phyloP scores from a whole-genome alignment of 1,140 invertebrate genomes.

The Teleopsis dalmanni region DNA sequence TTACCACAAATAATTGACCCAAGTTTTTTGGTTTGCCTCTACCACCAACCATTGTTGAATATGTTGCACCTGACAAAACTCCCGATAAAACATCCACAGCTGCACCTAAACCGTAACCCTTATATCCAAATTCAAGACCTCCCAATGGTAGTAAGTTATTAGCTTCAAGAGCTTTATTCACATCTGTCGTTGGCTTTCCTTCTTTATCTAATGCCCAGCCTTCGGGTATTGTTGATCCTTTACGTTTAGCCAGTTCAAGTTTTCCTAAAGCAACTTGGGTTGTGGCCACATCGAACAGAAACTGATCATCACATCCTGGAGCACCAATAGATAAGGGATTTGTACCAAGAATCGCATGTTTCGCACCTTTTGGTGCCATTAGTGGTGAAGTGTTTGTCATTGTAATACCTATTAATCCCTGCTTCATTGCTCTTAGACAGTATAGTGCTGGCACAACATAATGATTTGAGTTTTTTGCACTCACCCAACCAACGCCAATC shows the following conservation, averaged over 20 bases:
- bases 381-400: constrained; percentile 86
- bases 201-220: constrained; percentile 76
- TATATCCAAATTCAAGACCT: constrained; percentile 80
- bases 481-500: constrained; percentile 74
- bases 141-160: constrained; percentile 76
- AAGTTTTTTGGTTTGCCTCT: constrained; percentile 71
- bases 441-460: constrained; percentile 72
- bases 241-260: constrained; percentile 66
- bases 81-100: constrained; percentile 82
- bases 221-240: constrained; percentile 60
- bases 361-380: constrained; percentile 71
- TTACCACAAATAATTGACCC: constrained; percentile 85
- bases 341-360: constrained; percentile 66
- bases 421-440: constrained; percentile 60
- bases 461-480: constrained; percentile 53
- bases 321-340: constrained; percentile 78
- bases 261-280: constrained; percentile 57
- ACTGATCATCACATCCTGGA: constrained; percentile 55
- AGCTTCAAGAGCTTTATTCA: constrained; percentile 55
- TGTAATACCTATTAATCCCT: constrained; percentile 73
- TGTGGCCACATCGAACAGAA: constrained; percentile 86
- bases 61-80: constrained; percentile 55
- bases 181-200: constrained; percentile 59
- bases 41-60: constrained; percentile 58
- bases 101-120: constrained; percentile 79